Conservation (phyloP, 2,888 invertebrate genomes). For the Platypus cylindrus region DNA sequence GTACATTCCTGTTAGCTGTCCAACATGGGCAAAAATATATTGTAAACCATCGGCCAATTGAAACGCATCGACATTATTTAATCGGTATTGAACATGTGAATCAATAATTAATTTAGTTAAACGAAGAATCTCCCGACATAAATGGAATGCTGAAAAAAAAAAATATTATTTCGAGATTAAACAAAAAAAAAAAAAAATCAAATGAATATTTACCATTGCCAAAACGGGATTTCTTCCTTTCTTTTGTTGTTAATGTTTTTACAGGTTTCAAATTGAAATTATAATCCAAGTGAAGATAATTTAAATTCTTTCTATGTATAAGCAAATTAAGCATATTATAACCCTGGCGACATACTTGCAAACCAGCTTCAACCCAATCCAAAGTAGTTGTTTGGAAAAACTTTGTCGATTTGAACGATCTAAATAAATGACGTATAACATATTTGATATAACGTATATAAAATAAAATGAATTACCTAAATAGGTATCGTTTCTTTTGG, state of each 20-base stretch:
- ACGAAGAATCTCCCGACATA: constrained; percentile 97
- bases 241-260: constrained; percentile 97
- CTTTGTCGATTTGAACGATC: constrained; percentile 98
- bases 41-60: constrained; percentile 96
- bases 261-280: constrained; percentile 99
- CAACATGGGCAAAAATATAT: constrained; percentile 98
- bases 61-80: constrained; percentile 99
- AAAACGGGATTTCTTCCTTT: constrained; percentile 95
- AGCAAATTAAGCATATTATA: constrained; percentile 99
- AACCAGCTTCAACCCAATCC: constrained; percentile 99
- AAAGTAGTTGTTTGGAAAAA: constrained; percentile 99
- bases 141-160: constrained; percentile 73
- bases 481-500: constrained; percentile 94
- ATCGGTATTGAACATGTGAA: constrained; percentile 96
- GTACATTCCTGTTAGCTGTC: constrained; percentile 99
- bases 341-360: constrained; percentile 96
- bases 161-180: background rate
- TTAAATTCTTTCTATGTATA: constrained; percentile 98
- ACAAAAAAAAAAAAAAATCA: background rate
- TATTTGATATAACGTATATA: constrained; percentile 37
- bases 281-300: constrained; percentile 98
- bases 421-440: constrained; percentile 22
- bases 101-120: constrained; percentile 97
- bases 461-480: constrained; percentile 53
- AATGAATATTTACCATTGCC: constrained; percentile 60